Base-by-base conservation (phyloP, 1,140 invertebrate species). In the Laupala kohalensis region DNA sequence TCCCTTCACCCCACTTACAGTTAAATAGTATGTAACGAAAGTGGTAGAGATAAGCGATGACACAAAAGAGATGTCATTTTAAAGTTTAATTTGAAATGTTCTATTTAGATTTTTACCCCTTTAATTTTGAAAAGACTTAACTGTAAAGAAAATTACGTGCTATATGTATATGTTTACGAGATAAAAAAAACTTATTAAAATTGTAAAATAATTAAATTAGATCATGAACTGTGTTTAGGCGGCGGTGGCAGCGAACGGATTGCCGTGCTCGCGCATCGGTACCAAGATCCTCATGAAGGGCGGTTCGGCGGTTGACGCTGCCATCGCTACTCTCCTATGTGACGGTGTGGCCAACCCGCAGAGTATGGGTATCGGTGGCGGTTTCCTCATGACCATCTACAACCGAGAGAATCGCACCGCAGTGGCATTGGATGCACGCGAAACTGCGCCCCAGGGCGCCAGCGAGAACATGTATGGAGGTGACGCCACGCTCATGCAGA, bases 231-330 rank as follows among this genome's bases (percentile, higher is more conserved):
- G n/a, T n/a, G n/a, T n/a, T n/a, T 24, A 65, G 27, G 71, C 65
- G 27, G 71, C 71, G 4, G 71, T 72, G 4, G n/a, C 71, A 24
- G 68, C 71, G 15, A 72, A 72, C 26, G 71, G 71, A 28, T 19
- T 24, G 12, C 65, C 71, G 13, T 72, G 71, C 30, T 64, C 71
- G 19, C 28, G 15, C n/a, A 72, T 72, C 13, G 71, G 71, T 29
- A 67, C 63, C 23, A 76, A 84, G 62, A 86, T 92, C 19, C 77
- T 94, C 3, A 74, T 83, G 62, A 82, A 82, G 71, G 87, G 87
- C 72, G 93, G 94, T 3, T 89, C 87, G 67, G 92, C 91, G 4
- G 90, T 92, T 0, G 94, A 96, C 82, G 90, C 92, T 3, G 89
- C 91, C 0, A 90, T 96, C 64, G 89, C 90, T 0, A 80, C 89